Conservation (phyloP, 2,888 invertebrate genomes). For the Agrotis clavis region DNA sequence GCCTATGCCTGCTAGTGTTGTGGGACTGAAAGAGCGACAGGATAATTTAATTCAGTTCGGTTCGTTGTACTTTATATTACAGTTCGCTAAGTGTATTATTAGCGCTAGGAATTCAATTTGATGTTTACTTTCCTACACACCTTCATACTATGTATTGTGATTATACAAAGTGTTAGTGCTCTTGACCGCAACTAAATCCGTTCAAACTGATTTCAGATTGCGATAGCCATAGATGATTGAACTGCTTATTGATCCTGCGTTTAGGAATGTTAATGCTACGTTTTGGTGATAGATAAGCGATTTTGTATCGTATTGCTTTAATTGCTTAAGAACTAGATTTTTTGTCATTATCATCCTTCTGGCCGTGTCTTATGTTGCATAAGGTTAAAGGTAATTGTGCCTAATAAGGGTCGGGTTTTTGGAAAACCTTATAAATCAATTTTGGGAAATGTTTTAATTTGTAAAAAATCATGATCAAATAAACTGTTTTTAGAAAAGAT, state of each 20-base stretch:
- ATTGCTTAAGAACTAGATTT: not conserved
- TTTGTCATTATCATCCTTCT: not conserved
- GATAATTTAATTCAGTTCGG: no score
- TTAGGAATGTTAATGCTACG: slow-evolving; percentile 28
- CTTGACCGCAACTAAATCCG: slow-evolving; percentile 54
- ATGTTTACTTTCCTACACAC: slow-evolving; percentile 13
- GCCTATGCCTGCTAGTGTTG: no score
- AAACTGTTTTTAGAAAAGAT: no score
- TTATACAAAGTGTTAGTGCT: slow-evolving; percentile 38
- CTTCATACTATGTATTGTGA: slow-evolving; percentile 6
- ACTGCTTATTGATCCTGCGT: slow-evolving; percentile 35
- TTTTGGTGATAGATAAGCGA: slow-evolving; percentile 27
- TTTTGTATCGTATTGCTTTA: slow-evolving; percentile 1
- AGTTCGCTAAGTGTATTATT: not conserved
- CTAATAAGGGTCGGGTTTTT: no score
- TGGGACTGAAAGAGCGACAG: no score
- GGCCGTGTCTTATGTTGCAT: not conserved
- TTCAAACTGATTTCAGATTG: slow-evolving; percentile 44
- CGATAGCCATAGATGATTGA: slow-evolving; percentile 39
- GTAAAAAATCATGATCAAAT: no score
- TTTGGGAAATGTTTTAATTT: no score
- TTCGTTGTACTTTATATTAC: no score
- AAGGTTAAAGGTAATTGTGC: no score
- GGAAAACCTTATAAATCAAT: no score
- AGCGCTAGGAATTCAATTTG: slow-evolving; percentile 20